phyloP scores from a whole-genome alignment of 2,113 vertebrate genomes.

The zebrafish (Danio rerio) region GRCz12tu NC_133183.1:12959001-12959500 shows the following conservation, averaged over 20 bases:
- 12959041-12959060: neutral
- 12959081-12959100: constrained; percentile 29
- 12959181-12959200: neutral
- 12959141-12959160: constrained; percentile 34
- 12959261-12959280: constrained; percentile 11
- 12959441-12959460: constrained; percentile 55
- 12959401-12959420: constrained; percentile 47
- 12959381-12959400: constrained; percentile 46
- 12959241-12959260: constrained; percentile 25
- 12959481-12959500: constrained; percentile 44
- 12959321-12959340: neutral
- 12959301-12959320: neutral
- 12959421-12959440: constrained; percentile 39
- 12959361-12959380: constrained; percentile 15
- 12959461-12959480: constrained; percentile 37
- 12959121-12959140: constrained; percentile 39
- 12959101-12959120: constrained; percentile 44
- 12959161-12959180: constrained; percentile 22
- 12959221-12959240: neutral
- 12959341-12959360: constrained; percentile 12
- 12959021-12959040: constrained; percentile 50
- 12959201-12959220: constrained; percentile 32
- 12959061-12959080: constrained; percentile 10
- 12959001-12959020: constrained; percentile 34
- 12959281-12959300: neutral